Evolutionary conservation across 2,113 vertebrate genomes (phyloP), one percentile per base, ranked within the genome.

Genomic region (Hylia prasina): DNA sequence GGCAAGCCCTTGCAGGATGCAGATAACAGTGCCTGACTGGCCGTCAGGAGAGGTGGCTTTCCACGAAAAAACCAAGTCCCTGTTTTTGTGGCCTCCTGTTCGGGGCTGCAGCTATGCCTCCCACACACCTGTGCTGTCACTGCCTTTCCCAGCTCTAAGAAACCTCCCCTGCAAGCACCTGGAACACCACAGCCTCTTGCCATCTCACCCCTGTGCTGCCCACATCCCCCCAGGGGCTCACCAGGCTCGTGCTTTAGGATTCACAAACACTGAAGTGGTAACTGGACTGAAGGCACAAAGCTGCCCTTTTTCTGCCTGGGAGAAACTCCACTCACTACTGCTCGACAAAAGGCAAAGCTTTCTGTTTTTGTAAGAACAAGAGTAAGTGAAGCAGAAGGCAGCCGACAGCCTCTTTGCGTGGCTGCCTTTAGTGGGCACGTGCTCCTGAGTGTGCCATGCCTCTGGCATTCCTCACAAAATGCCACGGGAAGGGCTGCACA

Each of bases 401-500:
- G 77, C 3, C 2, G 51, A 40, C 8, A 31, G 53, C 9, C 42
- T 63, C 63, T 33, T 12, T 53, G 68, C 64, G 33, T 0, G 0
- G 15, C 19, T 70, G 27, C 13, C 37, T 61, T 33, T 2, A 21
- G 68, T 6, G 51, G 90, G 75, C 56, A 35, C 75, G 39, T 2
- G 47, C 56, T 68, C 56, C 40, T 17, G 58, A 76, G 27, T n/a
- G 56, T 20, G 4, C 56, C 65, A 31, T 0, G 87, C 63, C 78
- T 91, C 95, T 94, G 90, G 84, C 66, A 53, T 79, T 91, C 72
- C 85, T 91, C 91, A 85, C 85, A 33, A 60, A 89, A 50, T 93
- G 68, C 87, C 78, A 64, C 1, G 17, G 78, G 40, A 60, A 64
- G 61, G 91, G 69, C 81, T 63, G 77, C 47, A 28, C 33, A 16